phyloP scores from a whole-genome alignment of 2,113 vertebrate species.

The Onychorhynchus coronatus region DNA sequence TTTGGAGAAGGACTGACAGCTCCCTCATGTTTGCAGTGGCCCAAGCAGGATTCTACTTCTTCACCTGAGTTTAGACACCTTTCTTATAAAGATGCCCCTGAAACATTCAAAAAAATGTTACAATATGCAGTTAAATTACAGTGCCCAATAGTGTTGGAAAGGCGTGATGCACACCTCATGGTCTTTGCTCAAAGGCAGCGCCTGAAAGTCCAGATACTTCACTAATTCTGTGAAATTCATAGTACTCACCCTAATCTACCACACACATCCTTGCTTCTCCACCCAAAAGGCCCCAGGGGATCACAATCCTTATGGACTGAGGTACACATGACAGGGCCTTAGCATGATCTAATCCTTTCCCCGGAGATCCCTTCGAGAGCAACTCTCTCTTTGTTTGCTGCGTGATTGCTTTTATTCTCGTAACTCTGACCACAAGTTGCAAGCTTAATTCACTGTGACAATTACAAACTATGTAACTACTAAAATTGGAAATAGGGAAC shows the following conservation, averaged over 20 bases:
- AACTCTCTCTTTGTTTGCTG: background rate
- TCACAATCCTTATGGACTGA: background rate
- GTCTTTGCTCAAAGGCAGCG: background rate
- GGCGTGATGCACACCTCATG: background rate
- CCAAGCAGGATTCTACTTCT: background rate
- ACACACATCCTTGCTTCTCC: background rate
- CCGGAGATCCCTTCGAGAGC: background rate
- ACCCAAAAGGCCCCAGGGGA: background rate
- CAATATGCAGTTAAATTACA: background rate
- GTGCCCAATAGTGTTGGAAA: background rate
- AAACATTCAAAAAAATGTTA: rapidly evolving
- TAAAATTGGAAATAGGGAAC: background rate
- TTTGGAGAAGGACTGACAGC: background rate
- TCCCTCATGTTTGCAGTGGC: background rate
- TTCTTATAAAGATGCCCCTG: background rate
- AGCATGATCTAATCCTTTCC: background rate
- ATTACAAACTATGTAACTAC: background rate
- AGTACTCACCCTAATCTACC: background rate
- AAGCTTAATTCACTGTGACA: background rate
- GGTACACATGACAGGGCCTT: background rate
- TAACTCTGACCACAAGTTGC: background rate
- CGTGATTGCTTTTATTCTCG: background rate
- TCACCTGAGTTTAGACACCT: background rate
- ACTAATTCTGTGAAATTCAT: background rate
- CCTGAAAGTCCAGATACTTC: background rate